Evolutionary conservation across 2,113 vertebrate species (phyloP).

Genomic region (Gnathonemus echidnorhynchus): DNA sequence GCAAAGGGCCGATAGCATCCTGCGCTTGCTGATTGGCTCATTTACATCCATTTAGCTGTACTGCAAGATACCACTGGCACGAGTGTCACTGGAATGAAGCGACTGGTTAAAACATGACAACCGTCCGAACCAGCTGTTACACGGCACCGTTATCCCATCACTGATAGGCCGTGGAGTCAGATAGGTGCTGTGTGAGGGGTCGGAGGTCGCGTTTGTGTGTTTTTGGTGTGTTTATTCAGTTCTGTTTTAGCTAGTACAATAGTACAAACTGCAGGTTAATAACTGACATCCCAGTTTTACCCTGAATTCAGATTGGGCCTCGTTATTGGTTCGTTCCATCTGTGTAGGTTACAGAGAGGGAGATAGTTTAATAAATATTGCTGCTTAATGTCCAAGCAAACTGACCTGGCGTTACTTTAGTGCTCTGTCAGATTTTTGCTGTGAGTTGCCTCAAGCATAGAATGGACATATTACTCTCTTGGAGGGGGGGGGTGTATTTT

Average conservation of each 20-base stretch:
- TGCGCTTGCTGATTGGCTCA: neutral
- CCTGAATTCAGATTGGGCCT: neutral
- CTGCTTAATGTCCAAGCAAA: neutral
- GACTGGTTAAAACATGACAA: neutral
- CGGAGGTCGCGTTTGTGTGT: neutral
- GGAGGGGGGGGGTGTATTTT: neutral
- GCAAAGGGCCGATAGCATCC: neutral
- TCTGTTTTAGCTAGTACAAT: neutral
- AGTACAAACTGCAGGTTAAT: neutral
- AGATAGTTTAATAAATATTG: neutral
- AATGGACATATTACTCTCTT: neutral
- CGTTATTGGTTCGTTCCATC: neutral
- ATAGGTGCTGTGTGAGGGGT: neutral
- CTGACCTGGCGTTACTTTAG: neutral
- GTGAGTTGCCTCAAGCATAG: neutral
- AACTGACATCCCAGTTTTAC: neutral
- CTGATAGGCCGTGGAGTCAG: neutral
- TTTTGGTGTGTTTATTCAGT: slow-evolving; percentile 7
- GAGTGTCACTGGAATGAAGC: neutral
- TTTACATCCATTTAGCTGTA: neutral
- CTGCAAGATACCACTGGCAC: neutral
- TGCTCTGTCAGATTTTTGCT: neutral
- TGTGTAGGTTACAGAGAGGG: neutral
- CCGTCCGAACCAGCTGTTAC: neutral
- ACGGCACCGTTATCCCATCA: neutral